Evolutionary conservation across 1,140 invertebrate species (phyloP).

Genomic region (Argopecten irradians): DNA sequence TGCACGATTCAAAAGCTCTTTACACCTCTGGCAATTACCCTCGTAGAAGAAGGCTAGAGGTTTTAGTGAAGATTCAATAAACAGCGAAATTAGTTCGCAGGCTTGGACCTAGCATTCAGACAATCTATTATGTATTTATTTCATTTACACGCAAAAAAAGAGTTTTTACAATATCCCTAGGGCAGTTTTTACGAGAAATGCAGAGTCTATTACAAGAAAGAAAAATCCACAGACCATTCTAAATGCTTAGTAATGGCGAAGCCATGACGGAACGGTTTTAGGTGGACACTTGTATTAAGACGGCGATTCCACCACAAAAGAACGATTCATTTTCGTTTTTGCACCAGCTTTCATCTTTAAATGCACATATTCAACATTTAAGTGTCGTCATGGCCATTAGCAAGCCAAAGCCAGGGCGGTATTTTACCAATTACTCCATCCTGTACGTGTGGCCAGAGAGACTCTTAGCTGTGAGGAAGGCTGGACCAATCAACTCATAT

Average conservation of each 20-base stretch:
- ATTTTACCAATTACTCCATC: neutral
- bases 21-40: conserved; percentile 52
- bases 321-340: conserved; percentile 29
- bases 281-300: conserved; percentile 24
- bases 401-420: neutral
- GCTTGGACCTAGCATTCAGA: conserved; percentile 46
- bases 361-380: neutral
- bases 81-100: conserved; percentile 51
- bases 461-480: neutral
- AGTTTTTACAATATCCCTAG: conserved; percentile 48
- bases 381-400: neutral
- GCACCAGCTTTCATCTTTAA: neutral
- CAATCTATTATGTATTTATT: conserved; percentile 57
- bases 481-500: conserved; percentile 13
- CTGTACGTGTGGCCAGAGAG: neutral
- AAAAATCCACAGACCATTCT: conserved; percentile 36
- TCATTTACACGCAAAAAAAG: conserved; percentile 57
- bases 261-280: conserved; percentile 34
- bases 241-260: conserved; percentile 28
- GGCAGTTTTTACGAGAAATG: conserved; percentile 53
- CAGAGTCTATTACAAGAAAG: conserved; percentile 35
- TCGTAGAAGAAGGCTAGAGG: conserved; percentile 48
- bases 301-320: neutral
- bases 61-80: conserved; percentile 53
- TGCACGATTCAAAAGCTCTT: conserved; percentile 51